phyloP scores from a whole-genome alignment of 2,113 vertebrate genomes.

The Osmerus mordax region DNA sequence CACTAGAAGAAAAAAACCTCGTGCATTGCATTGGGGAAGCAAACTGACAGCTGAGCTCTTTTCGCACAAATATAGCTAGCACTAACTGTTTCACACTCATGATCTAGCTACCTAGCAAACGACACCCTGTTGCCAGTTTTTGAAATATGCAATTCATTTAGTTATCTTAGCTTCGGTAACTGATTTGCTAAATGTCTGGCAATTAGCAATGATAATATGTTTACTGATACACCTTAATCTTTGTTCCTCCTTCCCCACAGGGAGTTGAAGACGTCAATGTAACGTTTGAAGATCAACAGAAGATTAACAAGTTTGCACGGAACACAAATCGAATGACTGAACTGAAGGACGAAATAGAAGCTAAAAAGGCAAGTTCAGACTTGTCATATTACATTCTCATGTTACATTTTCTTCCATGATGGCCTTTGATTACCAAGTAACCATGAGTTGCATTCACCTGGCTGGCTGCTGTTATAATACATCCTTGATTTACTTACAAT shows the following conservation, averaged over 20 bases:
- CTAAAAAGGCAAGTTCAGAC: conserved; percentile 80
- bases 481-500: no score
- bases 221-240: background rate
- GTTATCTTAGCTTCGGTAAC: background rate
- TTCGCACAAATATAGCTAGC: no score
- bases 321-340: conserved; percentile 92
- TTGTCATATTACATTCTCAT: background rate
- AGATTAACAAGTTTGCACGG: conserved; percentile 97
- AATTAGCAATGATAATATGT: background rate
- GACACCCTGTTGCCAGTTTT: no score
- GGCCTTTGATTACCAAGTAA: background rate
- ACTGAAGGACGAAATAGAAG: conserved; percentile 93
- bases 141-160: no score
- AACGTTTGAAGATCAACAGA: conserved; percentile 96
- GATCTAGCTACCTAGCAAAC: no score
- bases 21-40: no score
- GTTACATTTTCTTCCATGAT: background rate
- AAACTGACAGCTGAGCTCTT: no score
- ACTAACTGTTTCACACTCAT: no score
- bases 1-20: no score
- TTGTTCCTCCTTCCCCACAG: conserved; percentile 56
- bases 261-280: conserved; percentile 95
- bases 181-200: background rate
- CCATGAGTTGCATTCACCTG: no score
- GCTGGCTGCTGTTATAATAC: no score